These are phyloP conservation scores for Lochmaea crataegi DNA, from an alignment of 2,888 invertebrate genomes.

Conservation along the genomic window DNA sequence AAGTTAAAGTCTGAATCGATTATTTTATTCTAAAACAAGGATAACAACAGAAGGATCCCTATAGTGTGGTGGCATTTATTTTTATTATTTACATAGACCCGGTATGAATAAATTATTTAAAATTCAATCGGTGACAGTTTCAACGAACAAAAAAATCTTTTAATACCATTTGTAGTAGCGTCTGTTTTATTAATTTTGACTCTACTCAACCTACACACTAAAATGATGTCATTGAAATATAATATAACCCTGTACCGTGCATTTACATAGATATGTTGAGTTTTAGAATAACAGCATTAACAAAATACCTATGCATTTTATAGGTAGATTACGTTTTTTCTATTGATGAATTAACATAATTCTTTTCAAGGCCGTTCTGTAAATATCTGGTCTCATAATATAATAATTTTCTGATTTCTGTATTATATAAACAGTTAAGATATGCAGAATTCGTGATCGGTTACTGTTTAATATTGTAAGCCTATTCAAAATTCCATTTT, in stretches of 20 bases:
- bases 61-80: no score
- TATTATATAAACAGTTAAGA: conserved; percentile 15
- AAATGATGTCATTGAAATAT: conserved; percentile 7
- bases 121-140: neutral
- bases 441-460: conserved; percentile 1
- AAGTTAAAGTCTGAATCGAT: no score
- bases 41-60: no score
- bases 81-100: no score
- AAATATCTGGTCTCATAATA: neutral
- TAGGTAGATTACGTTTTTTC: conserved; percentile 22
- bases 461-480: conserved; percentile 1
- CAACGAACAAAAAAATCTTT: neutral
- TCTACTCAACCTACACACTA: neutral
- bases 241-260: neutral
- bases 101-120: neutral
- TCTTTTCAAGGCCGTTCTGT: conserved; percentile 18
- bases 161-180: neutral
- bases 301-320: conserved; percentile 17
- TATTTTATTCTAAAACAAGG: no score
- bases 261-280: conserved; percentile 6
- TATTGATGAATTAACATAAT: conserved; percentile 25
- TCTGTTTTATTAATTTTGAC: neutral
- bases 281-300: neutral
- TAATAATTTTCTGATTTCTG: conserved; percentile 10
- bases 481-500: neutral